These are phyloP conservation scores for Geodia barretti DNA, from an alignment of 37 sponge, comb jelly and placozoan species.

Conservation along the genomic window DNA sequence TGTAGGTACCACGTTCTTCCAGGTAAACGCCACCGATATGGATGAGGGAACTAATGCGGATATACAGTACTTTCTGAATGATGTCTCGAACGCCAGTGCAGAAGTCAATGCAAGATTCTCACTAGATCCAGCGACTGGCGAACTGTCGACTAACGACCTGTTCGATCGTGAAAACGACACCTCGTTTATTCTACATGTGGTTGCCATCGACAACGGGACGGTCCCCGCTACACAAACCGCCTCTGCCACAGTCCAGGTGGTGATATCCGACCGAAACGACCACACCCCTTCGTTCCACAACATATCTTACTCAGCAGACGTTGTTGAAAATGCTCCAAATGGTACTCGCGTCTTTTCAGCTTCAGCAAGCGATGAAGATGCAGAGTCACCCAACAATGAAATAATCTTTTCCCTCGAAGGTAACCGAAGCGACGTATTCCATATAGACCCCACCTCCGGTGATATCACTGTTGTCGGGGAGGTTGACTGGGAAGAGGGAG, in stretches of 20 bases:
- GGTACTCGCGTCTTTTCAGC: constrained; percentile 37
- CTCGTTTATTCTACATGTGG: constrained; percentile 20
- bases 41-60: constrained; percentile 68
- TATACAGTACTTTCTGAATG: constrained; percentile 27
- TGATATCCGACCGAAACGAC: constrained; percentile 57
- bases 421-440: constrained; percentile 24
- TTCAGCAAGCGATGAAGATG: constrained; percentile 56
- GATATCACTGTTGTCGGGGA: constrained; percentile 35
- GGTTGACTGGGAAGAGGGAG: constrained; percentile 62
- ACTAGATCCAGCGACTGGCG: constrained; percentile 30
- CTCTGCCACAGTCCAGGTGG: constrained; percentile 31
- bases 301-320: constrained; percentile 22
- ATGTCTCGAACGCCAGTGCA: constrained; percentile 16
- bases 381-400: constrained; percentile 47
- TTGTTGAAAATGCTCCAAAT: constrained; percentile 49
- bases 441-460: constrained; percentile 38
- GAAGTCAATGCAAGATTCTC: constrained; percentile 22
- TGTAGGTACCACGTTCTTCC: constrained; percentile 29
- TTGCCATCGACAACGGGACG: constrained; percentile 64
- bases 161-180: constrained; percentile 66
- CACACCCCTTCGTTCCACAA: constrained; percentile 44
- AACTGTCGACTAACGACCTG: constrained; percentile 33
- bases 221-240: constrained; percentile 35
- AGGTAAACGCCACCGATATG: constrained; percentile 58
- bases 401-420: constrained; percentile 43